These are phyloP conservation scores for Bombylius discolor DNA, from an alignment of 2,888 invertebrate species.

Conservation along the genomic window DNA sequence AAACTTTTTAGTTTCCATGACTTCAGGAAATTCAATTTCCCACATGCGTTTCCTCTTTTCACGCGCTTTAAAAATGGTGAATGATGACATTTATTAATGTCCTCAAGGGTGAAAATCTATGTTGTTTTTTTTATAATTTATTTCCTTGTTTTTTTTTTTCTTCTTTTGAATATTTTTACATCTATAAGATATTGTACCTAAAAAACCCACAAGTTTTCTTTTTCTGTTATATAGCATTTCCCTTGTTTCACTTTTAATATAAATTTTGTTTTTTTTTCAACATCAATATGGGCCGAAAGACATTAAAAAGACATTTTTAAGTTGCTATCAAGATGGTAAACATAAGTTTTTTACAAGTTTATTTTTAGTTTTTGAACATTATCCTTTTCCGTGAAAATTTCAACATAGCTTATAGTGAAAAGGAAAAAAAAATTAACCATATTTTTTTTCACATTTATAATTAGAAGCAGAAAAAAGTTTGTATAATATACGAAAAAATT, in stretches of 20 bases:
- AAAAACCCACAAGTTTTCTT: too few relatives aligned
- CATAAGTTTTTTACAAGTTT: slow-evolving; percentile 6
- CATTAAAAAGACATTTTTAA: slow-evolving; percentile 16
- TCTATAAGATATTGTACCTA: too few relatives aligned
- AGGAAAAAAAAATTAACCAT: too few relatives aligned
- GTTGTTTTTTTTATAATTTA: not conserved
- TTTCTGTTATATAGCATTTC: too few relatives aligned
- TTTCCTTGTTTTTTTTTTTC: slow-evolving; percentile 1
- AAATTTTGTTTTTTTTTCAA: not conserved
- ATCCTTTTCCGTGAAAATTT: not conserved
- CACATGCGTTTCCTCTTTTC: slow-evolving; percentile 3
- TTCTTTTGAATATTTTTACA: not conserved
- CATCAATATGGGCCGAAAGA: not conserved
- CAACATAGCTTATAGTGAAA: too few relatives aligned
- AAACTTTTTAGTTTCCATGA: not conserved
- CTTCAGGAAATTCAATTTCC: slow-evolving; percentile 5
- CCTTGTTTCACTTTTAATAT: too few relatives aligned
- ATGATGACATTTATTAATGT: slow-evolving; percentile 11
- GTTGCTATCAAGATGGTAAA: slow-evolving; percentile 8
- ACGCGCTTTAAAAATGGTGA: not conserved
- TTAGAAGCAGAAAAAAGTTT: too few relatives aligned
- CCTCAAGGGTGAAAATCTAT: slow-evolving; percentile 6
- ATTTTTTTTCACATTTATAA: too few relatives aligned
- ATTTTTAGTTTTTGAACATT: not conserved
- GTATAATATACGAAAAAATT: too few relatives aligned